Conservation (phyloP, 2,888 invertebrate genomes). For the Luperina nickerlii region DNA sequence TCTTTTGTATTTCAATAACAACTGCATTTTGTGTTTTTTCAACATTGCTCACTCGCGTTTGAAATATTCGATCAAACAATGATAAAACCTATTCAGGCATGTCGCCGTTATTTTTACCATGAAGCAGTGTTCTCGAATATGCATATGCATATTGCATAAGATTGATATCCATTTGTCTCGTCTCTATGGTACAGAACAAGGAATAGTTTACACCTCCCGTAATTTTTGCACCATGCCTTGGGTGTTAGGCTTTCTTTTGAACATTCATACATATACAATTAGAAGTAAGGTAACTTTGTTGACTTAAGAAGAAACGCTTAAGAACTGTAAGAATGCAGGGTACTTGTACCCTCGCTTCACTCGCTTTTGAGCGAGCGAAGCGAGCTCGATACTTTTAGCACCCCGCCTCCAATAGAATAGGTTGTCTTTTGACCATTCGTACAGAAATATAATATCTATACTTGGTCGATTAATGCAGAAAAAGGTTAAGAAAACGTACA, state of each 20-base stretch:
- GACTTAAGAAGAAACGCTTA: neutral
- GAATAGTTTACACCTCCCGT: constrained; percentile 41
- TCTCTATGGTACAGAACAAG: constrained; percentile 48
- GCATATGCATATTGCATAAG: constrained; percentile 73
- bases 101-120: constrained; percentile 62
- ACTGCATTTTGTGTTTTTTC: constrained; percentile 58
- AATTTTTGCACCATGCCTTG: neutral
- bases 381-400: neutral
- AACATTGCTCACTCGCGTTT: constrained; percentile 54
- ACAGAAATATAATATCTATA: neutral
- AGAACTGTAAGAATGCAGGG: neutral
- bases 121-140: constrained; percentile 61
- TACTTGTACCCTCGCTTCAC: too few relatives aligned
- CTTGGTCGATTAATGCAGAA: neutral
- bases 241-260: neutral
- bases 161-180: constrained; percentile 66
- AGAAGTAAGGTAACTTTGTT: neutral
- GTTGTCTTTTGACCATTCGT: neutral
- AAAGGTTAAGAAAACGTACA: neutral
- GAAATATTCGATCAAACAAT: constrained; percentile 60
- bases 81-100: constrained; percentile 65
- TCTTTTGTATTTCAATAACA: constrained; percentile 66
- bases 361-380: neutral
- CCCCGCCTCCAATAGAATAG: neutral
- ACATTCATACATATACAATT: neutral